Evolutionary conservation across 2,113 vertebrate genomes (phyloP), one percentile per base, ranked within the genome.

Genomic region (Ellobius talpinus): DNA sequence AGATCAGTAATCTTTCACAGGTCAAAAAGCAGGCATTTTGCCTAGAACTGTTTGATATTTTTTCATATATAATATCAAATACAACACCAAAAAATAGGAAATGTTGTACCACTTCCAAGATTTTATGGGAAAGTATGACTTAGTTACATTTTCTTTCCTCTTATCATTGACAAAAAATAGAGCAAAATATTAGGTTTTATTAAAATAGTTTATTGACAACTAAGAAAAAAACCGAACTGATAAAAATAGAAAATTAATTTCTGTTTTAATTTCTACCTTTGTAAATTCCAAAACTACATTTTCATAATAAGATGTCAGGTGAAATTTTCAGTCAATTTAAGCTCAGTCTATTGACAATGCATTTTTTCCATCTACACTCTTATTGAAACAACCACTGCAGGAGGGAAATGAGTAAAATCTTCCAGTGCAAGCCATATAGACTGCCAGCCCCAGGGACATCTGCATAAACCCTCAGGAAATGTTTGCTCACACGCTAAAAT

Each of bases 381-480:
- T 63, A 47, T 0, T 89, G 66, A 79, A 91, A 89, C 36, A 1
- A 87, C 65, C 39, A 0, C 26, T 31, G 36, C 31, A 29, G 33
- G 4, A 89, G 52, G 42, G 93, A 89, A 93, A 36, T 89, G 29
- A 89, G 29, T 4, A 89, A 79, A 89, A 42, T 2, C 31, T 72
- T 19, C 3, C 52, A 77, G 2, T 45, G 2, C 58, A 77, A 92
- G 78, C 4, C 9, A 3, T 72, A 36, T 33, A 16, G n/a, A 77
- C 4, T 78, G n/a, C 36, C 36, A 85, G 19, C 16, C 4, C 73
- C 24, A 21, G 23, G 61, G 70, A 87, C 3, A 47, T 9, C 92
- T 76, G n/a, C n/a, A 84, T 78, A 95, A 94, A 39, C 50, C 63
- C 33, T 77, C 36, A 39, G 42, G 45, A 66, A 93, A 91, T 45